Percentiles rank a stretch among this genome's conserved stretches.
Evolutionary conservation across 2,113 vertebrate species (phyloP).

Genomic region (Sitta europaea): DNA sequence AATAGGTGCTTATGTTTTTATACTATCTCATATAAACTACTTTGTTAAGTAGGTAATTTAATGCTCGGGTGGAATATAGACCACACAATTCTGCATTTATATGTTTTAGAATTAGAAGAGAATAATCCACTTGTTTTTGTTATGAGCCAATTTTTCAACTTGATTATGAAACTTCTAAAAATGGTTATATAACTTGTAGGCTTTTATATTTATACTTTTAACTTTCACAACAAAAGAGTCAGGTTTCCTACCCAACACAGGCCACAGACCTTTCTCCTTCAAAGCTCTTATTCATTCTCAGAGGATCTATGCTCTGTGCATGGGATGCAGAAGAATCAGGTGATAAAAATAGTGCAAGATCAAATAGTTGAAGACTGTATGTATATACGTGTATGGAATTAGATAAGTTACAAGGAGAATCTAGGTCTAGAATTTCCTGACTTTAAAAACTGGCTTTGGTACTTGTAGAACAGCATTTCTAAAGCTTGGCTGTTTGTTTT

Average conservation of each 20-base stretch:
- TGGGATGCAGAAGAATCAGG: not conserved
- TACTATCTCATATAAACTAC: not conserved
- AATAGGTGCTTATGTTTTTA: not conserved
- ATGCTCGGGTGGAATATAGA: not conserved
- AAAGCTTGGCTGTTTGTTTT: not conserved
- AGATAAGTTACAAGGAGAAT: not conserved
- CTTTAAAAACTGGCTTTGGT: not conserved
- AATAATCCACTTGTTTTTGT: not conserved
- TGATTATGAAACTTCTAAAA: not conserved
- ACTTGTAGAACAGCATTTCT: not conserved
- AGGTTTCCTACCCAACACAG: not conserved
- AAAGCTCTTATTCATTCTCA: not conserved
- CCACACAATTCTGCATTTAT: not conserved
- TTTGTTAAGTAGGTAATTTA: not conserved
- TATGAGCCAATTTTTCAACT: not conserved
- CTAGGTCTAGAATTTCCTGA: not conserved
- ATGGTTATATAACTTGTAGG: not conserved
- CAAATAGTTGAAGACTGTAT: not conserved
- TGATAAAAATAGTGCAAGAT: not conserved
- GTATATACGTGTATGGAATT: not conserved
- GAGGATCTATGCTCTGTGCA: not conserved
- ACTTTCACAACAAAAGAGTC: not conserved
- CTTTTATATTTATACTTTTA: not conserved
- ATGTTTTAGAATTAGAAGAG: not conserved
- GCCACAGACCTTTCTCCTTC: not conserved